These are phyloP conservation scores for Heptranchias perlo DNA, from an alignment of 2,113 vertebrate species.

Conservation along the genomic window DNA sequence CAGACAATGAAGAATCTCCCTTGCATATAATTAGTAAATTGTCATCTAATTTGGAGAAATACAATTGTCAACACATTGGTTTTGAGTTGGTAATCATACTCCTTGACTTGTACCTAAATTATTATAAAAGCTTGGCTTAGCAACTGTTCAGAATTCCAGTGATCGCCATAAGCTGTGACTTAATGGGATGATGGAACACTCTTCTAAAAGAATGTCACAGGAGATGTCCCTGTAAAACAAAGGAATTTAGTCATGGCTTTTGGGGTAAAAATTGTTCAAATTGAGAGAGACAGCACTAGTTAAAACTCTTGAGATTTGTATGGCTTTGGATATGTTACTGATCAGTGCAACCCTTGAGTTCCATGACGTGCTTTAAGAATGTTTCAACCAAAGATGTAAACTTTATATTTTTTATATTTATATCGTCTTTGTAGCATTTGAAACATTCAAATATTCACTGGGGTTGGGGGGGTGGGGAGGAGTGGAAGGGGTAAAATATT, in stretches of 20 bases:
- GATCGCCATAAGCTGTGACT: not conserved
- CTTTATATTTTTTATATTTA: slow-evolving; percentile 35
- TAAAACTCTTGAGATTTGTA: not conserved
- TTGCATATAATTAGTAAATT: not conserved
- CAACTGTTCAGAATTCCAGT: not conserved
- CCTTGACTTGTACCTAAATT: not conserved
- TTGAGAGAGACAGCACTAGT: not conserved
- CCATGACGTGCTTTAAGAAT: not conserved
- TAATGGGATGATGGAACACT: not conserved
- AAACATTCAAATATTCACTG: slow-evolving; percentile 23
- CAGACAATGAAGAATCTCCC: not conserved
- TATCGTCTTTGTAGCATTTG: slow-evolving; percentile 19
- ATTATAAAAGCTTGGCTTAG: not conserved
- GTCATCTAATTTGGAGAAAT: not conserved
- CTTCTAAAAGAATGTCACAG: not conserved
- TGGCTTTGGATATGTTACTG: slow-evolving; percentile 4
- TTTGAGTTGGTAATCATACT: not conserved
- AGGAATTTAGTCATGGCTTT: not conserved
- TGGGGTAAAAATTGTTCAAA: not conserved
- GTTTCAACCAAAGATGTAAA: slow-evolving; percentile 35
- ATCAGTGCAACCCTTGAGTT: not conserved
- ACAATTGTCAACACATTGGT: not conserved
- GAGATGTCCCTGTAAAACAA: not conserved
- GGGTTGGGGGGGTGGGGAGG: not conserved
- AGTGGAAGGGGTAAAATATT: not conserved